These are phyloP conservation scores for Myiotriccus ornatus DNA, from an alignment of 2,797 vertebrate genomes.

Conservation along the genomic window DNA sequence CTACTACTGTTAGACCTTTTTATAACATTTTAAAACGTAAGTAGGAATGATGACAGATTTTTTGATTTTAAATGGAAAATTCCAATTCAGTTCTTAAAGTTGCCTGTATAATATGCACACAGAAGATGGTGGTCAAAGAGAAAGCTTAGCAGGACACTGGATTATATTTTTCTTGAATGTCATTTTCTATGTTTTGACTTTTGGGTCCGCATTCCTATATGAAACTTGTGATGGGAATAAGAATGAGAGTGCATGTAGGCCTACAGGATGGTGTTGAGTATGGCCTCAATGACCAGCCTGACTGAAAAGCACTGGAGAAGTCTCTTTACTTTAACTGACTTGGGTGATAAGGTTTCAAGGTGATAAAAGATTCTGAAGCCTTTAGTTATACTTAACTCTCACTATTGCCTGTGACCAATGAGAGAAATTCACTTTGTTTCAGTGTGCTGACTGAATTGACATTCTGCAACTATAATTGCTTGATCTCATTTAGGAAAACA, in stretches of 20 bases:
- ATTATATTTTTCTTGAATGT: background rate
- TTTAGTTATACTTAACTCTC: background rate
- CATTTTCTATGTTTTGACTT: background rate
- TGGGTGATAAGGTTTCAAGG: background rate
- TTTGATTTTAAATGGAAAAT: background rate
- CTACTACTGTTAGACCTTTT: background rate
- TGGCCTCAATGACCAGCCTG: background rate
- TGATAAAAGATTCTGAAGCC: background rate
- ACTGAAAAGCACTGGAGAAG: background rate
- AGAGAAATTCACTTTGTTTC: background rate
- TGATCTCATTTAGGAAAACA: background rate
- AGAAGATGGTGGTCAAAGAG: background rate
- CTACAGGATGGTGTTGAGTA: background rate
- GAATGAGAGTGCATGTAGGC: background rate
- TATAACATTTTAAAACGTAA: background rate
- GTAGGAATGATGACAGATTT: background rate
- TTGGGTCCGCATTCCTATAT: background rate
- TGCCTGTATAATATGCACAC: background rate
- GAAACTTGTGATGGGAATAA: background rate
- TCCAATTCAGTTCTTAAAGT: background rate
- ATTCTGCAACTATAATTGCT: background rate
- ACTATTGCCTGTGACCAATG: background rate
- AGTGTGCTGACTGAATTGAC: background rate
- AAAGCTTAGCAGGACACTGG: background rate
- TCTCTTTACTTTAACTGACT: background rate